phyloP scores from a whole-genome alignment of 1,140 invertebrate species.

The Cheumatopsyche charites region DNA sequence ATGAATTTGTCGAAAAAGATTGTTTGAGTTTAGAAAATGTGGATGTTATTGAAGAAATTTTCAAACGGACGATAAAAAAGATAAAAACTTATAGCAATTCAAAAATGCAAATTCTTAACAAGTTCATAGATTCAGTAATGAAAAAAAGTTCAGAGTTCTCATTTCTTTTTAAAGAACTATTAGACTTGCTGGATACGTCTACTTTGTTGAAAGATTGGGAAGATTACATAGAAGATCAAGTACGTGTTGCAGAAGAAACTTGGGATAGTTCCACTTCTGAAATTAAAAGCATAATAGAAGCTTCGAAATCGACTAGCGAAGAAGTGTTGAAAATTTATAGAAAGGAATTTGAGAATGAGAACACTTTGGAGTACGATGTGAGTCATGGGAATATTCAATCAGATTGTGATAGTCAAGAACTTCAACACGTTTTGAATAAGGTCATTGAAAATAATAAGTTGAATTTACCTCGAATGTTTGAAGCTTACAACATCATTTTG shows the following conservation, averaged over 20 bases:
- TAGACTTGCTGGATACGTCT: constrained; percentile 25
- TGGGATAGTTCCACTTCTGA: constrained; percentile 28
- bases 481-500: constrained; percentile 30
- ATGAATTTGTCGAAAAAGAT: neutral
- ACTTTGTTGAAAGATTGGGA: constrained; percentile 34
- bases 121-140: neutral
- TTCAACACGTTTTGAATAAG: constrained; percentile 13
- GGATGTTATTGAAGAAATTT: constrained; percentile 36
- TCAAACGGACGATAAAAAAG: constrained; percentile 28
- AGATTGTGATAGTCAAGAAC: neutral
- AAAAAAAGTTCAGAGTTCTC: neutral
- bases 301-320: constrained; percentile 38
- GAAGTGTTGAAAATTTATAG: constrained; percentile 32
- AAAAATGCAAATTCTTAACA: constrained; percentile 24
- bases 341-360: constrained; percentile 30
- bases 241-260: constrained; percentile 13
- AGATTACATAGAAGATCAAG: constrained; percentile 28
- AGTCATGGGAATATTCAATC: constrained; percentile 17
- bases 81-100: constrained; percentile 7
- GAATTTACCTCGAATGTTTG: constrained; percentile 43
- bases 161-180: constrained; percentile 27
- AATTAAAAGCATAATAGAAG: constrained; percentile 1
- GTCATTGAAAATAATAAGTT: constrained; percentile 36
- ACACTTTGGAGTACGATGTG: constrained; percentile 35
- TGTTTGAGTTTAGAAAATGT: neutral